Evolutionary conservation across 2,888 invertebrate genomes (phyloP), one percentile per base, ranked within the genome.

Genomic region (Cremastinae sp.): DNA sequence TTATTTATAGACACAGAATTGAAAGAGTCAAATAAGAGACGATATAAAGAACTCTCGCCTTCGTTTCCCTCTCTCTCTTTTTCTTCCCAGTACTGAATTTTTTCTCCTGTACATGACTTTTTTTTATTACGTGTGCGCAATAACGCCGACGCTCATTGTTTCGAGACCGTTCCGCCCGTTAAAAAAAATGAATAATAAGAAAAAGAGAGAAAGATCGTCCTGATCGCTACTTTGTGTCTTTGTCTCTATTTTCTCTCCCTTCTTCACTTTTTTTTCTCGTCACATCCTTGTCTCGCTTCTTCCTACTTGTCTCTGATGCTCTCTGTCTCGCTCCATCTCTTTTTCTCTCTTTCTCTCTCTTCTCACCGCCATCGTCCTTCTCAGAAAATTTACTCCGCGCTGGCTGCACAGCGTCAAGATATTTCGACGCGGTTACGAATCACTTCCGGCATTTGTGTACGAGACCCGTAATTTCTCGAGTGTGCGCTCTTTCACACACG

Each of bases 61-160:
- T 9, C 22, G 28, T 20, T 38, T 43, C 70, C 28, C 45, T 59
- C 28, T 75, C 22, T 47, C 28, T 56, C 2, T 47, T 43, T 12
- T 28, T 34, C 54, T 20, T 10, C 65, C 51, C 59, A 58, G 65
- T 66, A 75, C 36, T 59, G 45, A 18, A 38, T 22, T 22, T 22
- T 41, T 62, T 53, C 14, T 62, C 61, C 34, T 22, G 12, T 61
- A 3, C 5, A 22, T 22, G 22, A 10, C n/a, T 45, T 38, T 54
- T 61, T 75, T 66, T 64, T 75, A 75, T 75, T 75, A 68, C 72
- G 71, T 72, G 71, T 75, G 71, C 75, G 75, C 66, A 72, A n/a
- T n/a, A n/a, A 72, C 75, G 75, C 56, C 75, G 61, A 66, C 56
- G 75, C 56, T 75, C 75, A 75, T 75, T 75, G 75, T 75, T 75